Evolutionary conservation across 2,797 vertebrate species (phyloP), one percentile per base, ranked within the genome.

Genomic region (Paratrypauchen microcephalus): DNA sequence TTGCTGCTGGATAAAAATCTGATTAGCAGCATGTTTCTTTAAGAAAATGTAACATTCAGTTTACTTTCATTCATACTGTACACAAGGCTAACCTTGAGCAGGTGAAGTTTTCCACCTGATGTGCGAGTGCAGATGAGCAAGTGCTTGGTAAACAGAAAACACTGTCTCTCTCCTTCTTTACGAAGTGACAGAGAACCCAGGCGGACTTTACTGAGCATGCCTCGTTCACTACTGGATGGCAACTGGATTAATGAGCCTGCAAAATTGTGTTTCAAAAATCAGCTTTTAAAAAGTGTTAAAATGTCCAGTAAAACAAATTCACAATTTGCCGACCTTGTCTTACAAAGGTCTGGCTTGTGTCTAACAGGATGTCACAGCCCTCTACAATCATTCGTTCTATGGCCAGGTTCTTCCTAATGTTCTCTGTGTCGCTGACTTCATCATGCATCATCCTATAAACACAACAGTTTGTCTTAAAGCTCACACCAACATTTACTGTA

Each of bases 321-420:
- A 59, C 7, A 2, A 4, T 36, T 73, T 66, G 82, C 90, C 93
- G 87, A 99, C 98, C 98, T 94, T 99, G 98, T 65, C 98, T 94
- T 83, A 99, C 96, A 69, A 99, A 99, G 15, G 97, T 99, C 77
- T 99, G 98, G 81, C 97, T 99, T 79, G 98, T 98, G 74, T 99
- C 98, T 78, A 99, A 90, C 73, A 99, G 86, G 79, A 99, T 98
- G 87, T 99, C 98, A 79, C 98, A 99, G 52, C 98, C 98, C 81
- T 99, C 98, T 52, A 99, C 98, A 36, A 99, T 99, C 89, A 96
- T 99, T 85, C 97, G 94, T 83, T 99, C 98, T 70, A 99, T 98
- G 78, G 98, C 97, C 69, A 99, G 92, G 86, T 99, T 99, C 91
- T 99, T 99, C n/a, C 98, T 89, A 77, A 99, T 99, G 90, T 99